These are phyloP conservation scores for Alethe castanea DNA, from an alignment of 2,113 vertebrate genomes.

Conservation along the genomic window DNA sequence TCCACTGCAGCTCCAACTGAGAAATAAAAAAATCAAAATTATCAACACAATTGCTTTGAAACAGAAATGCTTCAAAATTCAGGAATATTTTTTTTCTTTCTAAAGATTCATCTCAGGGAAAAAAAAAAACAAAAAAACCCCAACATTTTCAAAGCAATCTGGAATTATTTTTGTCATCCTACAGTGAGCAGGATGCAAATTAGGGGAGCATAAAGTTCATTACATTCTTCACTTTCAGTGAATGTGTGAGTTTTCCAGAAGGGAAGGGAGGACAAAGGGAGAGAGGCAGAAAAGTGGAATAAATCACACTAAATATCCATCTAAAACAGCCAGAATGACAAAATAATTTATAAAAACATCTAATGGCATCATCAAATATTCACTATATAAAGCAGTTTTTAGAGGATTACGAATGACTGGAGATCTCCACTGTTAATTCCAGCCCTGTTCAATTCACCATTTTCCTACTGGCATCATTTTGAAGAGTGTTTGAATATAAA, in stretches of 20 bases:
- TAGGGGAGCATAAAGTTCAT: background rate
- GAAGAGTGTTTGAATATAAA: background rate
- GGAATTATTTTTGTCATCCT: background rate
- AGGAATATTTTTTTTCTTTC: background rate
- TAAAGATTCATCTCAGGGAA: background rate
- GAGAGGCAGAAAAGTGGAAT: background rate
- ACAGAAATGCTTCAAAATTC: background rate
- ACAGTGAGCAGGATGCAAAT: background rate
- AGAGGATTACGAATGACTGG: background rate
- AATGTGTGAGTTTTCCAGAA: background rate
- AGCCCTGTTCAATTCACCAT: background rate
- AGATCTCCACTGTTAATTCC: background rate
- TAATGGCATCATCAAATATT: background rate
- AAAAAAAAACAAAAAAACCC: too few relatives aligned
- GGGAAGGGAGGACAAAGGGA: background rate
- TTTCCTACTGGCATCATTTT: background rate
- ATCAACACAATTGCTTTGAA: background rate
- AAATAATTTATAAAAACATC: background rate
- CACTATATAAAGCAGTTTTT: background rate
- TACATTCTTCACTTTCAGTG: background rate
- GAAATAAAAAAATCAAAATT: background rate
- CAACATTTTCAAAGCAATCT: background rate
- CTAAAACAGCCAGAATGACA: background rate
- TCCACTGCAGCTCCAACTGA: background rate
- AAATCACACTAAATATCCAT: background rate